Conservation (phyloP, 2,797 vertebrate genomes). For the Crax fasciolata region DNA sequence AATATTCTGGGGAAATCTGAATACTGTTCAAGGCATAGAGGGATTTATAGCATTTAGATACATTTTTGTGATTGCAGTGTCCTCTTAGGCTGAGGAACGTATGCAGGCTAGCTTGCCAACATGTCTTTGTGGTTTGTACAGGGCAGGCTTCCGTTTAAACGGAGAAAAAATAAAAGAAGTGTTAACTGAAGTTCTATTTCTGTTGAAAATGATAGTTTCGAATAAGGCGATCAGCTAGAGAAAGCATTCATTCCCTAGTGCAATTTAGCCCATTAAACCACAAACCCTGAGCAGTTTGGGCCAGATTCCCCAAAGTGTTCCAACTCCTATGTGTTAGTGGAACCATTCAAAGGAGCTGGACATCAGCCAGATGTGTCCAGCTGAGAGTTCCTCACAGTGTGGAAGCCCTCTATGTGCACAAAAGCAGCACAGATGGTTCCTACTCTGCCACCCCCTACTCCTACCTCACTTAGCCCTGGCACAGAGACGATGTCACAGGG, state of each 20-base stretch:
- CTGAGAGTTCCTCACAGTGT: slow-evolving; percentile 41
- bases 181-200: slow-evolving; percentile 24
- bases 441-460: neutral
- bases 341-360: slow-evolving; percentile 45
- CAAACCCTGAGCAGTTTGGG: slow-evolving; percentile 49
- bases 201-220: slow-evolving; percentile 20
- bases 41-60: neutral
- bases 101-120: neutral
- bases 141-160: neutral
- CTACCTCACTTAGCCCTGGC: neutral
- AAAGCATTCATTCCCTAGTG: neutral
- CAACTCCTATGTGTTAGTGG: slow-evolving; percentile 61
- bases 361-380: slow-evolving; percentile 44
- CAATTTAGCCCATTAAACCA: slow-evolving; percentile 61
- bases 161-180: neutral
- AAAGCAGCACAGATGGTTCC: slow-evolving; percentile 56
- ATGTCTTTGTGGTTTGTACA: neutral
- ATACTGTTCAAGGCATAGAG: neutral
- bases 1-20: neutral
- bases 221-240: slow-evolving; percentile 17
- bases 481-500: neutral
- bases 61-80: neutral
- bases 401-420: slow-evolving; percentile 34
- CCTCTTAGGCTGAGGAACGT: neutral
- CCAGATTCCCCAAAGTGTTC: slow-evolving; percentile 47